phyloP scores from a whole-genome alignment of 2,113 vertebrate species.

The Fregata magnificens region DNA sequence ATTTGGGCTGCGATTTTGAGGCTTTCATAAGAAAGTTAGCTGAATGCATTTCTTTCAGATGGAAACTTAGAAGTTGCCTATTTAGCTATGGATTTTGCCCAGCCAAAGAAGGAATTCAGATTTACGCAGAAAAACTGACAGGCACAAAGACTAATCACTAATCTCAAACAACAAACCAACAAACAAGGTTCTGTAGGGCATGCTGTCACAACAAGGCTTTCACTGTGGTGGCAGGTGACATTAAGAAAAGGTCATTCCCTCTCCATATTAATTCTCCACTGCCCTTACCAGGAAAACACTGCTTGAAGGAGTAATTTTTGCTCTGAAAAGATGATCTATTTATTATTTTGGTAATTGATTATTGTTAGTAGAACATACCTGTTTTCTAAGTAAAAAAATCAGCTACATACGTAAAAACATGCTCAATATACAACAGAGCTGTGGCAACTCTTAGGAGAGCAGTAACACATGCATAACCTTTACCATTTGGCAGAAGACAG shows the following conservation, averaged over 20 bases:
- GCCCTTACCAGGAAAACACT: not conserved
- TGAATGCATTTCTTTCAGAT: not conserved
- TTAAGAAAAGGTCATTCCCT: slow-evolving; percentile 68
- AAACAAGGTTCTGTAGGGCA: slow-evolving; percentile 4
- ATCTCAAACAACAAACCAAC: slow-evolving; percentile 33
- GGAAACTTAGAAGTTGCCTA: not conserved
- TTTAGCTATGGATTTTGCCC: not conserved
- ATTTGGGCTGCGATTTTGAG: not conserved
- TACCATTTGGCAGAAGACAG: not conserved
- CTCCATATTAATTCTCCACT: slow-evolving; percentile 14
- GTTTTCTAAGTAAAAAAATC: not conserved
- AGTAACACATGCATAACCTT: not conserved
- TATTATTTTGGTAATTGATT: not conserved
- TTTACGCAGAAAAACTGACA: not conserved
- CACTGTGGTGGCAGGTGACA: slow-evolving; percentile 57
- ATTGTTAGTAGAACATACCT: not conserved
- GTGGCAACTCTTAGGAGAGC: not conserved
- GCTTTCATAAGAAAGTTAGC: not conserved
- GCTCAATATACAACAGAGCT: not conserved
- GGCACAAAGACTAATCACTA: not conserved
- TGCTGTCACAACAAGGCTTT: slow-evolving; percentile 48
- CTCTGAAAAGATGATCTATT: not conserved
- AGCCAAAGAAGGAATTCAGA: not conserved
- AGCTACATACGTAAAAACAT: not conserved
- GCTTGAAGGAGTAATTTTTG: slow-evolving; percentile 5